Conservation (phyloP, 2,797 vertebrate species). For the Cossypha dichroa region DNA sequence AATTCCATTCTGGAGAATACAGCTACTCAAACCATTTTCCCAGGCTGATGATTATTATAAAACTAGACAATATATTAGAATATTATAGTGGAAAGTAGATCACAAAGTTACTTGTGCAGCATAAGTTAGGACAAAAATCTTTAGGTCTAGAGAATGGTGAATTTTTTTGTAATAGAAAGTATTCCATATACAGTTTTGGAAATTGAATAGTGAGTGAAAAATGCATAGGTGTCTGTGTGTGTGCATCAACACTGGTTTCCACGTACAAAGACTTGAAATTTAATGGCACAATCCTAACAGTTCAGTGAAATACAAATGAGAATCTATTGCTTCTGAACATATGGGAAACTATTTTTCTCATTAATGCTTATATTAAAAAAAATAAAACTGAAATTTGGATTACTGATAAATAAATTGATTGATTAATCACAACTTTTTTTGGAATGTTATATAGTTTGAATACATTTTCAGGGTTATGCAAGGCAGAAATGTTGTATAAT, state of each 20-base stretch:
- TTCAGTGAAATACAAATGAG: background rate
- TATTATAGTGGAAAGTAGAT: background rate
- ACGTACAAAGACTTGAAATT: background rate
- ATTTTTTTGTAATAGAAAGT: background rate
- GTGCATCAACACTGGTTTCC: background rate
- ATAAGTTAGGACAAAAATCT: background rate
- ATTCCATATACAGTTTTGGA: background rate
- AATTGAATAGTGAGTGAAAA: background rate
- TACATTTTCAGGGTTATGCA: background rate
- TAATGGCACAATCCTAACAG: background rate
- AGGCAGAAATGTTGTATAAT: background rate
- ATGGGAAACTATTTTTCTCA: background rate
- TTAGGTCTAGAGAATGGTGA: background rate
- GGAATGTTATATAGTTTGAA: background rate
- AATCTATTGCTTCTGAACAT: background rate
- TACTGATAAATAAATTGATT: background rate
- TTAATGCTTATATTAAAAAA: background rate
- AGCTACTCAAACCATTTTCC: background rate
- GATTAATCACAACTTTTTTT: background rate
- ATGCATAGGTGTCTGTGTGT: rapidly evolving
- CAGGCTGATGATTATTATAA: background rate
- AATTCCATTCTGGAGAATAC: background rate
- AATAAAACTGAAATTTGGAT: rapidly evolving
- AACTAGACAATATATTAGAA: background rate
- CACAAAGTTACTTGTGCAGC: background rate